Conservation (phyloP, 2,113 vertebrate species). For the Struthidea cinerea region DNA sequence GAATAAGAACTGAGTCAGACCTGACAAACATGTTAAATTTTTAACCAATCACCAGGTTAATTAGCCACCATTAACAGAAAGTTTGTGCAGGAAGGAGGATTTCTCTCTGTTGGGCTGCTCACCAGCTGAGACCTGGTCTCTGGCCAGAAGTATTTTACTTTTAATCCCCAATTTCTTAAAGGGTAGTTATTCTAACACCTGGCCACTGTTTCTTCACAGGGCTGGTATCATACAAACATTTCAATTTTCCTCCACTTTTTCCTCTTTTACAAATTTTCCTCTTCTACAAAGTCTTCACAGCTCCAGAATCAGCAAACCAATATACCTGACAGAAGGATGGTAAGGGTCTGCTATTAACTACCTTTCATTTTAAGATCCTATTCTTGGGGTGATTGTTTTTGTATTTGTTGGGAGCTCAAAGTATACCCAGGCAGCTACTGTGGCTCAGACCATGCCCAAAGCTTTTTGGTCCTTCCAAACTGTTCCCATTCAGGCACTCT, state of each 20-base stretch:
- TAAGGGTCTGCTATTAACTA: not conserved
- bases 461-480: not conserved
- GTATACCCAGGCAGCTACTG: not conserved
- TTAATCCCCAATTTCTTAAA: not conserved
- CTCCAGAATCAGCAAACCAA: not conserved
- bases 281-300: not conserved
- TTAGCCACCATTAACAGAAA: not conserved
- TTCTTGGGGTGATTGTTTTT: not conserved
- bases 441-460: not conserved
- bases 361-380: not conserved
- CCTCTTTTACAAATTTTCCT: not conserved
- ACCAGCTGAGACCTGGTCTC: not conserved
- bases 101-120: not conserved
- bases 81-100: not conserved
- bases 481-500: not conserved
- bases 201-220: not conserved
- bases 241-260: not conserved
- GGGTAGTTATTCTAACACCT: not conserved
- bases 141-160: not conserved
- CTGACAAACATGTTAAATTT: not conserved
- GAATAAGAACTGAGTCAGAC: constrained; percentile 43
- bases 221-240: not conserved
- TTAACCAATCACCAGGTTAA: not conserved
- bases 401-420: not conserved
- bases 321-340: not conserved